Base-by-base conservation (phyloP, 2,113 vertebrate species). In the Antechinus stuartii region DNA sequence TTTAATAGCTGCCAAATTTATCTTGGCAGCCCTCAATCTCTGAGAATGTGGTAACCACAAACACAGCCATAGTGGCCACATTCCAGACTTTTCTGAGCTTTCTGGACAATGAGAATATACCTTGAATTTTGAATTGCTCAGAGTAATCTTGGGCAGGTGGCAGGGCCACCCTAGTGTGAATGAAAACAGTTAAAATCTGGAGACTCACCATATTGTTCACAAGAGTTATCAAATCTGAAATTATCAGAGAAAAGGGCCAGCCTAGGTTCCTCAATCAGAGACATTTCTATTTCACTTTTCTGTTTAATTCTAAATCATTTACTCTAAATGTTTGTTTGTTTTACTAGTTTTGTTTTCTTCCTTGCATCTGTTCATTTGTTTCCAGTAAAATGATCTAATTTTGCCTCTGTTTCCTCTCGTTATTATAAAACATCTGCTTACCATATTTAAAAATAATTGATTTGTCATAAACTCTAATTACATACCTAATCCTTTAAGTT, bases 311-410 rank as follows among this genome's bases (percentile, higher is more conserved):
- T 94, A 96, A 97, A 95, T 46, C 93, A 93, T 35, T 93, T 61
- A 84, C 90, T 97, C 90, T 93, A 95, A 97, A 95, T 97, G 94
- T 97, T 98, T 98, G 97, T 98, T 98, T 98, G 97, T 98, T 98
- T 98, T 98, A 76, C 93, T 97, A 91, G 94, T 97, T 98, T 96
- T 98, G 97, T 97, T 98, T 98, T 97, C 92, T 95, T 98, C 91
- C 46, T 92, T 97, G 91, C 98, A 98, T 98, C 98, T 98, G 98
- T 97, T 99, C 97, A 68, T 98, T 97, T 98, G 94, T 98, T 98
- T 98, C 68, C 97, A 98, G 92, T 97, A 96, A 35, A n/a, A 97
- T 90, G 26, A 27, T 98, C 92, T 93, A 96, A 68, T 2, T 97
- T 98, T 98, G 91, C 94, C 98, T 97, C 96, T 98, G 96, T 97